Base-by-base conservation (phyloP, 2,888 invertebrate species). In the Drosophila mimica region DNA sequence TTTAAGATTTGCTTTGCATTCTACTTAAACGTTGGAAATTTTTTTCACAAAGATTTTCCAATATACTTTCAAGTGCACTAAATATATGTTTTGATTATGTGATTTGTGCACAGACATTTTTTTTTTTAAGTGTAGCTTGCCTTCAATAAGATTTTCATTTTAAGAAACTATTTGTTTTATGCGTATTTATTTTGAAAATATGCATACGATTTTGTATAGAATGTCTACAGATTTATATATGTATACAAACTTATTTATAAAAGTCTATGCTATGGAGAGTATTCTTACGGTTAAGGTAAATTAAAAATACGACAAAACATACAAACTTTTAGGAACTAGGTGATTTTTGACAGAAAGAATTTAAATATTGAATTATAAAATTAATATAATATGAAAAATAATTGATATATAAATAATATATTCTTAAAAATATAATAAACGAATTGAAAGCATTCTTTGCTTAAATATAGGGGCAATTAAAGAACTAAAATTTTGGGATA, bases 1-100 rank as follows among this genome's bases (percentile, higher is more conserved):
- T 85, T 36, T 48, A 73, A 38, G 20, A 34, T 58, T 80, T 85
- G 20, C 36, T 78, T 86, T 86, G 80, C 80, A 58, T 68, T 53
- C 15, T 49, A 62, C 51, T 67, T 13, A 36, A 59, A 15, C 17
- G 49, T 69, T 79, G 53, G 34, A 72, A 20, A 61, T 49, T 46
- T 52, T n/a, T 52, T 20, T 49, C 48, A 31, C 40, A 40, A 66
- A 54, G 34, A 77, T 64, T 61, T 74, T 59, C 52, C 33, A 34
- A 62, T 61, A 59, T 67, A 53, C 25, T 74, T 40, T 62, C n/a
- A 68, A 73, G 64, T 82, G 84, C 87, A 86, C 82, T 62, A 48
- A 72, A 61, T 34, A 74, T 67, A 62, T 67, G 40, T 60, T 82
- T 82, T 59, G 61, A 60, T 49, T 62, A 65, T 83, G 62, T 59